phyloP scores from a whole-genome alignment of 2,113 vertebrate species.

The Chlamydotis undulata region DNA sequence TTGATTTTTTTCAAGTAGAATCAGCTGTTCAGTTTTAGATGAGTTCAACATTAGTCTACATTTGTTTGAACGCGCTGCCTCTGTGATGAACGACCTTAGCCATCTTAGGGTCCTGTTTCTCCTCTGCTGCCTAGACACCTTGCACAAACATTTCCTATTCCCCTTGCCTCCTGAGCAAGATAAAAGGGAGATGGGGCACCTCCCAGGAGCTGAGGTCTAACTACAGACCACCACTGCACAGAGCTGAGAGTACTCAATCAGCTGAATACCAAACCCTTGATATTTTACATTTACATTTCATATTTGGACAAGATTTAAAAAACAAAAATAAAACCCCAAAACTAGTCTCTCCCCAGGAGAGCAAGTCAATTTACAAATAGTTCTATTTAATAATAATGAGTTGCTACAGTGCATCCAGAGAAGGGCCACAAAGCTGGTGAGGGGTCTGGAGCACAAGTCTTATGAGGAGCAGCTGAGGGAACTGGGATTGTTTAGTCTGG shows the following conservation, averaged over 20 bases:
- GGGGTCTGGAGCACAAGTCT: too few relatives aligned
- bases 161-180: background rate
- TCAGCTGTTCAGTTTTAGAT: background rate
- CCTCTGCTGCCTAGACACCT: background rate
- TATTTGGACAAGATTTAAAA: background rate
- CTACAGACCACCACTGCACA: background rate
- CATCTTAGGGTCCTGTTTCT: background rate
- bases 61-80: background rate
- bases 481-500: too few relatives aligned
- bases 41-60: background rate
- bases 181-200: background rate
- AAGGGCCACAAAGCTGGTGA: too few relatives aligned
- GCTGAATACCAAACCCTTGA: background rate
- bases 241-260: background rate
- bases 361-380: background rate
- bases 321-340: background rate
- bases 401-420: too few relatives aligned
- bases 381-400: background rate
- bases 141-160: background rate
- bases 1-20: background rate
- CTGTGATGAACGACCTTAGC: background rate
- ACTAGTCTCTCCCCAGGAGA: background rate
- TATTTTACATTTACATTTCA: background rate
- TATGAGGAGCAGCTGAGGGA: too few relatives aligned
- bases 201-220: background rate